Evolutionary conservation across 2,797 vertebrate genomes (phyloP), one percentile per base, ranked within the genome.

Genomic region (Philypnodon macrostomus): DNA sequence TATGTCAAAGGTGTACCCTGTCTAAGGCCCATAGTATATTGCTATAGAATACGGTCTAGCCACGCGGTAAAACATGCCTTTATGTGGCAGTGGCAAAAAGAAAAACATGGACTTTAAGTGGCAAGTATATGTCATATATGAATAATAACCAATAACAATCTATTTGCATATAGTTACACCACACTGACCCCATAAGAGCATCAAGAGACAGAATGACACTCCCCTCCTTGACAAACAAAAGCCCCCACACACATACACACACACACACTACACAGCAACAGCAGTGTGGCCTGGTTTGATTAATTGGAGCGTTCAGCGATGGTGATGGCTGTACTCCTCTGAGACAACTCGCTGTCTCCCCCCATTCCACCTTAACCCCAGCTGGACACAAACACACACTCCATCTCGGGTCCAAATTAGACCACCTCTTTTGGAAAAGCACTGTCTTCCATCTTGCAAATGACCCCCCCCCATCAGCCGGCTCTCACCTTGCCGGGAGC

Each of bases 401-500:
- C 26, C 56, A 56, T 52, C 60, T 34, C 44, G 23, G 35, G 42
- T 54, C 60, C 47, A 80, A 87, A 85, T 79, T 75, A 79, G 80
- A 71, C 58, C 54, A 50, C 64, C 53, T 68, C 62, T 67, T 47
- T 55, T 53, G 47, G 27, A 40, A 40, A 49, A 35, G 11, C 10
- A 35, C 44, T 8, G 7, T 58, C 54, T 59, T 62, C 57, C 71
- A 55, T 75, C 66, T 70, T 72, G 63, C 67, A 71, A 70, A 75
- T 51, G 51, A 67, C 70, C 63, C 42, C 70, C 63, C 42, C 7
- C 65, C 73, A 53, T 64, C 60, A 53, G 72, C 60, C 47, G 8
- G 2, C 35, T 13, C 56, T 85, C 81, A 85, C 85, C 84, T 87
- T 85, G 84, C 84, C 77, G 30, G 41, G 19, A 78, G 84, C 75